phyloP scores from a whole-genome alignment of 2,888 invertebrate species.

The Pheosia gnoma region DNA sequence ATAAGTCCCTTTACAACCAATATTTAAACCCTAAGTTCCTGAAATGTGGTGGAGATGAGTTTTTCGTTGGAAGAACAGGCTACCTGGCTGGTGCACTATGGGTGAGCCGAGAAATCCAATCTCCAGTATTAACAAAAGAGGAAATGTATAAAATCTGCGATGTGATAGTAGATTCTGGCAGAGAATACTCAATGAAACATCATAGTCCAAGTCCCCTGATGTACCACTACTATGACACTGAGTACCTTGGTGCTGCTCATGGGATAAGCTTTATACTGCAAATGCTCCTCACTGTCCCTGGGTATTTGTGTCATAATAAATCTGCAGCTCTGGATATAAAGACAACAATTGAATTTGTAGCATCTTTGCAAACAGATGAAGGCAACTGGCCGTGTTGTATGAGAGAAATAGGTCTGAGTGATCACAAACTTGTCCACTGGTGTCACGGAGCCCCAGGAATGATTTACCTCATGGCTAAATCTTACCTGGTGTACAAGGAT shows the following conservation, averaged over 20 bases:
- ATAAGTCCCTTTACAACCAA: constrained; percentile 64
- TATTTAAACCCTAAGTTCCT: constrained; percentile 79
- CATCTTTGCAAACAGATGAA: constrained; percentile 86
- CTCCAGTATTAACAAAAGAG: constrained; percentile 64
- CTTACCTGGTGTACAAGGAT: constrained; percentile 90
- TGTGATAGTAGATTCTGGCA: constrained; percentile 88
- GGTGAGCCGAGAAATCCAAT: constrained; percentile 84
- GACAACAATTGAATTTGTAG: constrained; percentile 86
- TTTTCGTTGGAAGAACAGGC: constrained; percentile 93
- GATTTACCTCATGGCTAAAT: constrained; percentile 91
- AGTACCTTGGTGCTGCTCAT: constrained; percentile 90
- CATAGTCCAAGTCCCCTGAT: constrained; percentile 88
- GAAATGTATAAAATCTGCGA: constrained; percentile 87
- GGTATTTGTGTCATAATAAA: constrained; percentile 82
- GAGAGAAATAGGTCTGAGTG: constrained; percentile 85
- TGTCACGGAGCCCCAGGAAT: constrained; percentile 95
- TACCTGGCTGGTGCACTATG: constrained; percentile 91
- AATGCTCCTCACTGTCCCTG: constrained; percentile 80
- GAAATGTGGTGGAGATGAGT: constrained; percentile 90
- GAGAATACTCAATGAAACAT: constrained; percentile 85
- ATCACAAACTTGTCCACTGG: constrained; percentile 93
- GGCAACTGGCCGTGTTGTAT: constrained; percentile 91
- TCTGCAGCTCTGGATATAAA: constrained; percentile 84
- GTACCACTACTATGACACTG: constrained; percentile 90
- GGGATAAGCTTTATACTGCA: constrained; percentile 81